Conservation (phyloP, 1,140 invertebrate genomes). For the Ridgeia piscesae region DNA sequence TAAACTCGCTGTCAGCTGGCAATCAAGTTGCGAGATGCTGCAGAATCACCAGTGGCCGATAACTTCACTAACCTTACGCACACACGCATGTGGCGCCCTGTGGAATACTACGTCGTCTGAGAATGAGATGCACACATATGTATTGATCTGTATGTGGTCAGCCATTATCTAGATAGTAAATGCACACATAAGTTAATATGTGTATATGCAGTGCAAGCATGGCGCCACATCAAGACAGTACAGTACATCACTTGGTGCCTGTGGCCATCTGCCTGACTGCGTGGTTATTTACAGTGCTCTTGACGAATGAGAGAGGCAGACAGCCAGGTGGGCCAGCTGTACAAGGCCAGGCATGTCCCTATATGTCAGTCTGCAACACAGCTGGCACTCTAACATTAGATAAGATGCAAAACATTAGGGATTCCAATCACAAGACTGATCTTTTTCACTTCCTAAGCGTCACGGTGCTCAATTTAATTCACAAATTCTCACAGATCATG, state of each 20-base stretch:
- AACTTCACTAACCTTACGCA: neutral
- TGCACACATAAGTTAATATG: neutral
- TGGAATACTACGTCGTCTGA: neutral
- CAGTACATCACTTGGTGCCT: neutral
- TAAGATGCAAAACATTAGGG: neutral
- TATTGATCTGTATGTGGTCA: neutral
- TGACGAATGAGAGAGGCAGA: neutral
- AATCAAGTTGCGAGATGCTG: neutral
- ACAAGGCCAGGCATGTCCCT: neutral
- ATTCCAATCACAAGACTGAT: neutral
- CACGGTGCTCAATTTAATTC: neutral
- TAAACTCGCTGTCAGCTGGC: neutral
- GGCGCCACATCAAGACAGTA: neutral
- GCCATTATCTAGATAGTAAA: neutral
- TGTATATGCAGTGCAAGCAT: neutral
- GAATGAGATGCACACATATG: neutral
- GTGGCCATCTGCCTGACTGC: neutral
- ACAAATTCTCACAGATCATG: neutral
- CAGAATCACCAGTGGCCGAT: neutral
- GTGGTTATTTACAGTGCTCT: neutral
- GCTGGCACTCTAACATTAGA: too few species aligned
- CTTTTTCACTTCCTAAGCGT: neutral
- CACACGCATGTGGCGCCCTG: neutral
- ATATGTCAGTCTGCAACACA: neutral
- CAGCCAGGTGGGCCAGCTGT: neutral